phyloP scores from a whole-genome alignment of 2,113 vertebrate species.

The Choloepus hoffmanni region DNA sequence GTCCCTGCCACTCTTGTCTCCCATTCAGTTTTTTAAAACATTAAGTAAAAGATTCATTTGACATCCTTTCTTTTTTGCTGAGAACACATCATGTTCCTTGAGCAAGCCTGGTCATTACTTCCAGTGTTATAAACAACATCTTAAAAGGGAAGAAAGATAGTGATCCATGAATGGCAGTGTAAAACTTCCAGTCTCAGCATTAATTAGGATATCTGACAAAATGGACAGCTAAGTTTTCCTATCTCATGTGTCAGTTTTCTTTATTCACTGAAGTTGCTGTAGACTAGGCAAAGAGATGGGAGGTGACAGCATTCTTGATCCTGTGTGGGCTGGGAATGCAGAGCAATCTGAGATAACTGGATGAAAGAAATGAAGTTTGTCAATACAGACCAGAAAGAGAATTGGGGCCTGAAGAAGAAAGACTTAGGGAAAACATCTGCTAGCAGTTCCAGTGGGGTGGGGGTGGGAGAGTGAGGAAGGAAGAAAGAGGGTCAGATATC shows the following conservation, averaged over 20 bases:
- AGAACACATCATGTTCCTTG: not conserved
- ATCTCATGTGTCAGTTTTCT: not conserved
- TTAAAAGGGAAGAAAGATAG: not conserved
- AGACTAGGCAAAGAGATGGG: not conserved
- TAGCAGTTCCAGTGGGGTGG: not conserved
- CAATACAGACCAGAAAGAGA: conserved; percentile 66
- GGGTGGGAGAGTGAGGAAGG: conserved; percentile 42
- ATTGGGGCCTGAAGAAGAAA: conserved; percentile 6
- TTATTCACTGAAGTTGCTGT: not conserved
- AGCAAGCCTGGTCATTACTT: not conserved
- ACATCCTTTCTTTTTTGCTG: not conserved
- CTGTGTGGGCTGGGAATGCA: not conserved
- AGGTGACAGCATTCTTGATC: not conserved
- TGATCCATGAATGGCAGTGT: not conserved
- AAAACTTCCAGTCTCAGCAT: not conserved
- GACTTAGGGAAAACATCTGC: conserved; percentile 67
- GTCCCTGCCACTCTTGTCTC: not conserved
- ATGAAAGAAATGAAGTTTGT: conserved; percentile 47
- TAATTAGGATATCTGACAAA: no score
- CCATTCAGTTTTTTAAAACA: not conserved
- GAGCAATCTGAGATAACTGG: conserved; percentile 33
- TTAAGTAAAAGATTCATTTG: not conserved
- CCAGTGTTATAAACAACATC: not conserved
- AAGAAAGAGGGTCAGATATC: conserved; percentile 52
- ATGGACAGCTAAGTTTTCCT: not conserved